Conservation (phyloP, 2,888 invertebrate genomes). For the Noctua fimbriata region DNA sequence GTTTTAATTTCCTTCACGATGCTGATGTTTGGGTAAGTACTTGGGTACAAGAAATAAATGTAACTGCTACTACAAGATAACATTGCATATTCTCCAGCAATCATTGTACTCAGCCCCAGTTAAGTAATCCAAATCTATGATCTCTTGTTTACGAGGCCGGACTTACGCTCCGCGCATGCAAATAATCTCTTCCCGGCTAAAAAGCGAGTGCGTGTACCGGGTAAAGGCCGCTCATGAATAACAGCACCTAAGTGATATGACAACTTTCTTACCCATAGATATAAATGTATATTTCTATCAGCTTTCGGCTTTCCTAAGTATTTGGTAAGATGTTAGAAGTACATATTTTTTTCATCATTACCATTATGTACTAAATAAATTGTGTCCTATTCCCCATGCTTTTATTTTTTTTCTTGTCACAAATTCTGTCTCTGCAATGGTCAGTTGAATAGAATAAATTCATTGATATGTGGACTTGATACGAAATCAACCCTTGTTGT, state of each 20-base stretch:
- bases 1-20: constrained; percentile 54
- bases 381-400: not conserved
- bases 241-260: not conserved
- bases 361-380: no score
- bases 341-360: no score
- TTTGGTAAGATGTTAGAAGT: no score
- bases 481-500: constrained; percentile 14
- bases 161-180: not conserved
- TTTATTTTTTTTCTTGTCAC: not conserved
- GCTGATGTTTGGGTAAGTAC: constrained; percentile 68
- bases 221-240: not conserved
- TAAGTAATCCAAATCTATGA: not conserved
- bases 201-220: not conserved
- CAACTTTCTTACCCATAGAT: not conserved
- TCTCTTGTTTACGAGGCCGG: not conserved
- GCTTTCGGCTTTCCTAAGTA: no score
- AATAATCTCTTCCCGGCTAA: not conserved
- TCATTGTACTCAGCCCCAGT: not conserved
- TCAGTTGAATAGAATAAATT: not conserved
- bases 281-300: not conserved
- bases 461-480: not conserved
- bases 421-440: not conserved
- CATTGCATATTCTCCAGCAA: not conserved
- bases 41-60: not conserved
- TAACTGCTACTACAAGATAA: not conserved